Evolutionary conservation across 2,888 invertebrate species (phyloP), one percentile per base, ranked within the genome.

Genomic region (Acanthococcus lagerstroemiae): DNA sequence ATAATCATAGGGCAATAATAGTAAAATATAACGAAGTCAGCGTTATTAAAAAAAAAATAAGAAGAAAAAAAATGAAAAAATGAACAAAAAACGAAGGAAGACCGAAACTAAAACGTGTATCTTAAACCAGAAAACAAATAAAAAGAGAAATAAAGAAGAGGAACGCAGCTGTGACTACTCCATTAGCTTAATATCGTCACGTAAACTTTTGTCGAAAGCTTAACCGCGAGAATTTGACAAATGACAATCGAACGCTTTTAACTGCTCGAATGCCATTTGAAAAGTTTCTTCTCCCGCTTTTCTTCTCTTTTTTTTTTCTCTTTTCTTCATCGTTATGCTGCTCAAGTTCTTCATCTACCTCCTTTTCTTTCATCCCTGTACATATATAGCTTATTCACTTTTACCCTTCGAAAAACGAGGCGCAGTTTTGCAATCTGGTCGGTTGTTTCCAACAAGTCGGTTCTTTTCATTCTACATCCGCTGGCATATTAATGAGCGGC

Each of bases 201-300:
- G 63, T 63, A 63, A 63, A 63, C 52, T 63, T 63, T 50, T 25
- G 63, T 61, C 63, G 63, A 63, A 63, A 63, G 63, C 63, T 63
- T 52, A 63, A 63, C 63, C 63, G 63, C 54, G 50, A 52, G 26
- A 66, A 66, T 66, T 66, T 66, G 66, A 66, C 66, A 66, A 66
- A 66, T 66, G 66, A 66, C 66, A 66, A 66, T 66, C 66, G 66
- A 66, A 66, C 66, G 46, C 46, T 56, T 46, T 63, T 63, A 63
- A 63, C 63, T 63, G 63, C 63, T 63, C 63, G 52, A 63, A 63
- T 63, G 54, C 54, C 54, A 44, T 63, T 63, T 63, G 17, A 44
- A 30, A 52, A 52, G 27, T 26, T 44, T 57, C 27, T 30, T 22
- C 44, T 44, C 24, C 22, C 19, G n/a, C 50, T 48, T 60, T 48